These are phyloP conservation scores for Raillietiella orientalis DNA, from an alignment of 2,888 invertebrate species.

Conservation along the genomic window DNA sequence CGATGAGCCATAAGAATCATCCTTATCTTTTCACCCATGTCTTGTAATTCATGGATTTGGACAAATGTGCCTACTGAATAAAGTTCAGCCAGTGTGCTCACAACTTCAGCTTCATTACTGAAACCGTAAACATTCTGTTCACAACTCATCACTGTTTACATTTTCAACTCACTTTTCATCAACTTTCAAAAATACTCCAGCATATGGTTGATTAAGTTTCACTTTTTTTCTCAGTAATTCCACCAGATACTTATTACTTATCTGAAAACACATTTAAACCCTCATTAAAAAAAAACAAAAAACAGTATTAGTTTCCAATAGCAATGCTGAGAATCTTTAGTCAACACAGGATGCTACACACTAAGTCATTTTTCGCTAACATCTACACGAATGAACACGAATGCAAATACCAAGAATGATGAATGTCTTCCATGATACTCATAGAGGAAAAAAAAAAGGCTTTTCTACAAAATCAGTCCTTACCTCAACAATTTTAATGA, in stretches of 20 bases:
- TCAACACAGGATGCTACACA: background rate
- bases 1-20: slow-evolving; percentile 85
- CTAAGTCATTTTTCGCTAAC: background rate
- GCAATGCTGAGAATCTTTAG: too few species aligned
- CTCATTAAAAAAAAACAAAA: slow-evolving; percentile 3
- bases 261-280: slow-evolving; percentile 17
- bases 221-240: slow-evolving; percentile 73
- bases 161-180: slow-evolving; percentile 32
- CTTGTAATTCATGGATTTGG: slow-evolving; percentile 90
- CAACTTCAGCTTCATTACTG: slow-evolving; percentile 50
- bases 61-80: slow-evolving; percentile 81
- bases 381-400: background rate
- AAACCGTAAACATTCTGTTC: slow-evolving; percentile 7
- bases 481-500: slow-evolving; percentile 88
- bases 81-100: slow-evolving; percentile 48
- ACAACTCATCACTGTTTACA: background rate
- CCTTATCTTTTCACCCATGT: slow-evolving; percentile 55
- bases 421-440: too few species aligned
- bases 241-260: slow-evolving; percentile 54
- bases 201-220: slow-evolving; percentile 78
- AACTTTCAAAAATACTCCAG: slow-evolving; percentile 81
- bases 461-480: slow-evolving; percentile 5
- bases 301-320: slow-evolving; percentile 3
- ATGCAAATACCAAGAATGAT: slow-evolving; percentile 1
- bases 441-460: slow-evolving; percentile 1